Evolutionary conservation across 1,140 invertebrate species (phyloP).

Genomic region (Brachionus angularis): DNA sequence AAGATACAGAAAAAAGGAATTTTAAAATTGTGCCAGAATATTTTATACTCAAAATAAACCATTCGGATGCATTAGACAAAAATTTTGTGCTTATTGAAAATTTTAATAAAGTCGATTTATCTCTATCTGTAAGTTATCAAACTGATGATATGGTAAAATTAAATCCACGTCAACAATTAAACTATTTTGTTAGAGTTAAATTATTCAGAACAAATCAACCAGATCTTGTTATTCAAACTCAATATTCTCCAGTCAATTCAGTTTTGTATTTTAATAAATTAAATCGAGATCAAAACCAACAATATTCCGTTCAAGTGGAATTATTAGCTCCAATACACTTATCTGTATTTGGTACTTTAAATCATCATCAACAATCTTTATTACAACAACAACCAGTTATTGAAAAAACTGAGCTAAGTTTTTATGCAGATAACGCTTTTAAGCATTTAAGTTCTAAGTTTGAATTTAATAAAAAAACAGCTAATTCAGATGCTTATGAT

Average conservation of each 20-base stretch:
- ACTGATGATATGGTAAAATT: background rate
- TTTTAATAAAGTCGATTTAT: background rate
- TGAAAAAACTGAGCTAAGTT: conserved; percentile 1
- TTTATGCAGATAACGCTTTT: background rate
- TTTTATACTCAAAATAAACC: background rate
- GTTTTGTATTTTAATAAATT: conserved; percentile 18
- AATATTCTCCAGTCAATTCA: conserved; percentile 1
- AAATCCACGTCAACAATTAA: conserved; percentile 3
- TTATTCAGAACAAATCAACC: conserved; percentile 31
- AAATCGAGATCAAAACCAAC: background rate
- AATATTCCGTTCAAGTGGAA: conserved; percentile 13
- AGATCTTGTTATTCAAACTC: conserved; percentile 7
- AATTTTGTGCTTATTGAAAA: conserved; percentile 37
- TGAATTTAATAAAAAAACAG: background rate
- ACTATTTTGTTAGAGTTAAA: conserved; percentile 13
- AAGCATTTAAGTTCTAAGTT: conserved; percentile 30
- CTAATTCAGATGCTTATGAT: background rate
- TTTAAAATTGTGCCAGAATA: conserved; percentile 12
- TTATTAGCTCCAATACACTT: background rate
- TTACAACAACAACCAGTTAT: conserved; percentile 17
- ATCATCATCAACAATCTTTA: conserved; percentile 11
- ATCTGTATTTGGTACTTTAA: conserved; percentile 14
- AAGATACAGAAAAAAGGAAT: background rate
- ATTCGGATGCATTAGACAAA: background rate
- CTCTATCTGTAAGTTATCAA: background rate